These are phyloP conservation scores for Trogon melanurus DNA, from an alignment of 2,113 vertebrate species.

Conservation along the genomic window DNA sequence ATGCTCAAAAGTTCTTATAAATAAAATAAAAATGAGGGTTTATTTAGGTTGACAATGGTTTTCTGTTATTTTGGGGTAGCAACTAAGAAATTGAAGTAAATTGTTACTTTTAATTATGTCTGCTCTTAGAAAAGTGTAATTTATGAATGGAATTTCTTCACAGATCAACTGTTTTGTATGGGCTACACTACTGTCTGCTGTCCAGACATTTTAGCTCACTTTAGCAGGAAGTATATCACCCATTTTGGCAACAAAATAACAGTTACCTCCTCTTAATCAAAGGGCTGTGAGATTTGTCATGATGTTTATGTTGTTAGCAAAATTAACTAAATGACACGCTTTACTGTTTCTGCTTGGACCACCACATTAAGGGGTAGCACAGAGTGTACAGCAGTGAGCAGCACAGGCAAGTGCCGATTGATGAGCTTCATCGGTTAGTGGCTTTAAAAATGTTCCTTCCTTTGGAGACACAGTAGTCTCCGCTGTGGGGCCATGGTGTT, in stretches of 20 bases:
- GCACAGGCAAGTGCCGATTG: neutral
- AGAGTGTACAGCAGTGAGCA: neutral
- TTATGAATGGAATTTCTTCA: neutral
- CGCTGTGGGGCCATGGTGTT: neutral
- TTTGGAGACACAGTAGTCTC: neutral
- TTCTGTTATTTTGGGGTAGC: neutral
- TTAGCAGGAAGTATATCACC: neutral
- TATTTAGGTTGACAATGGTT: neutral
- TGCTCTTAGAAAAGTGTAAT: neutral
- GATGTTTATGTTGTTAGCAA: neutral
- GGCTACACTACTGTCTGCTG: neutral
- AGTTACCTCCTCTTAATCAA: neutral
- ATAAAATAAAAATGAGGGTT: neutral
- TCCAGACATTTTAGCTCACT: neutral
- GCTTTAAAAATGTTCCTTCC: neutral
- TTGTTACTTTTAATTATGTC: neutral
- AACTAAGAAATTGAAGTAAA: neutral
- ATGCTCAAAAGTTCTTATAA: neutral
- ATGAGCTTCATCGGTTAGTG: neutral
- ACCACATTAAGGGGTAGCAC: neutral
- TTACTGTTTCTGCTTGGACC: neutral
- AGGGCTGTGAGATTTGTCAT: neutral
- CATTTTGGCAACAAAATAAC: neutral
- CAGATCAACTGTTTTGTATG: rapidly evolving
- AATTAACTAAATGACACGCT: neutral